Base-by-base conservation (phyloP, 2,113 vertebrate genomes). In the Ceyx cyanopectus region DNA sequence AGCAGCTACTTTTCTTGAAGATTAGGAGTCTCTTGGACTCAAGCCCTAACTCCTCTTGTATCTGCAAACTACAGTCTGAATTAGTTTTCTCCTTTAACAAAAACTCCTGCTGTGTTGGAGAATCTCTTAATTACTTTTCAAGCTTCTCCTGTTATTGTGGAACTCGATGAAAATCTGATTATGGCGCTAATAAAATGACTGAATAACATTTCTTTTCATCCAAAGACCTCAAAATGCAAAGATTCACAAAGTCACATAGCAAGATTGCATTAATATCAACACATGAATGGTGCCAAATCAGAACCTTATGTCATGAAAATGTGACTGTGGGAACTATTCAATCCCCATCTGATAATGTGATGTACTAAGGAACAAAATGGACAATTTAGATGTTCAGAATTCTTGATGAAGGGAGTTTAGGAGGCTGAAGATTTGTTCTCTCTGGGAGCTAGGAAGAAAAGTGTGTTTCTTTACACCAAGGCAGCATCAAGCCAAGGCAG, bases 101-200 rank as follows among this genome's bases (percentile, higher is more conserved):
- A 95, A 96, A 90, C 72, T 95, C 95, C 94, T 96, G 89, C 93
- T 97, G 93, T 95, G 94, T 48, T 93, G 84, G 80, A 97, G 92
- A 95, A 96, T 96, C 95, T 97, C 95, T 97, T 97, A 97, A 97
- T 97, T 97, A 97, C 91, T 95, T 97, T 97, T 92, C 79, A 96
- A 90, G 92, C 81, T 94, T 97, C 96, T 96, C 76, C 92, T 96
- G 82, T 89, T 96, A 91, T 92, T 94, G 94, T 95, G 95, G 72
- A 97, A 94, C 53, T 88, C 81, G 77, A 65, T 77, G 89, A 94
- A 97, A 96, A 97, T 96, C 94, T 96, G 96, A 97, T 97, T 95
- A 96, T 37, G 77, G 41, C 73, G 76, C 83, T 97, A 95, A 97
- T 97, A 97, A 97, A 95, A 97, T 53, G 41, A 94, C 75, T 86